Evolutionary conservation across 2,113 vertebrate genomes (phyloP).

Genomic region (Malurus alboscapulatus): DNA sequence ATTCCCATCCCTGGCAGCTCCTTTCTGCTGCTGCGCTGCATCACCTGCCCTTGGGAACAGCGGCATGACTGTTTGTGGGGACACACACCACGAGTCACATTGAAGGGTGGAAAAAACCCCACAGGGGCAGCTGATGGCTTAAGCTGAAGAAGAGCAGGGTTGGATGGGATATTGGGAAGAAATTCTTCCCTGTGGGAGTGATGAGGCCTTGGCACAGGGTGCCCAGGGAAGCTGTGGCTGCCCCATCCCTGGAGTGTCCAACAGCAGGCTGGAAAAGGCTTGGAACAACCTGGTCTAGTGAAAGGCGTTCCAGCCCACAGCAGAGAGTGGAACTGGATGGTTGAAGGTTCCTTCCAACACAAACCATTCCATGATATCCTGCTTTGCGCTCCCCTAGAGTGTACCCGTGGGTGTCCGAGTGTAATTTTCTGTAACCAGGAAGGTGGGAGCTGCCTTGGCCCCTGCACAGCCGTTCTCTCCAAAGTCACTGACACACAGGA

Average conservation of each 20-base stretch:
- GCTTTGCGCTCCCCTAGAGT: not conserved
- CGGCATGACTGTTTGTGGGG: accelerated
- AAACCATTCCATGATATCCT: not conserved
- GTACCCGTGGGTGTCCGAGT: not conserved
- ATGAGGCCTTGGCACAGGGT: not conserved
- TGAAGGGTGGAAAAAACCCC: not conserved
- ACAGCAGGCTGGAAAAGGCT: not conserved
- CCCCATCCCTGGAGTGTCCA: not conserved
- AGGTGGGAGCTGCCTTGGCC: accelerated
- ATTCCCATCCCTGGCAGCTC: not conserved
- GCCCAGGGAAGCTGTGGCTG: not conserved
- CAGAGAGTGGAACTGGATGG: not conserved
- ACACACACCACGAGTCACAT: not conserved
- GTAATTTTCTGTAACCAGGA: not conserved
- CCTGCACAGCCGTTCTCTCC: not conserved
- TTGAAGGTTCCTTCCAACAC: not conserved
- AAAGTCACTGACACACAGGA: not conserved
- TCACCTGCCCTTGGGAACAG: not conserved
- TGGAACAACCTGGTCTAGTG: not conserved
- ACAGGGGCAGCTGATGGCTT: not conserved
- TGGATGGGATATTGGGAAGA: not conserved
- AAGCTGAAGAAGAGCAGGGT: not conserved
- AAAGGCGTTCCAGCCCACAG: not conserved
- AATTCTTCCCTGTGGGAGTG: not conserved
- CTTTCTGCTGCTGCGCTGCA: accelerated